These are phyloP conservation scores for Campodea augens DNA, from an alignment of 1,140 invertebrate species.

Conservation along the genomic window DNA sequence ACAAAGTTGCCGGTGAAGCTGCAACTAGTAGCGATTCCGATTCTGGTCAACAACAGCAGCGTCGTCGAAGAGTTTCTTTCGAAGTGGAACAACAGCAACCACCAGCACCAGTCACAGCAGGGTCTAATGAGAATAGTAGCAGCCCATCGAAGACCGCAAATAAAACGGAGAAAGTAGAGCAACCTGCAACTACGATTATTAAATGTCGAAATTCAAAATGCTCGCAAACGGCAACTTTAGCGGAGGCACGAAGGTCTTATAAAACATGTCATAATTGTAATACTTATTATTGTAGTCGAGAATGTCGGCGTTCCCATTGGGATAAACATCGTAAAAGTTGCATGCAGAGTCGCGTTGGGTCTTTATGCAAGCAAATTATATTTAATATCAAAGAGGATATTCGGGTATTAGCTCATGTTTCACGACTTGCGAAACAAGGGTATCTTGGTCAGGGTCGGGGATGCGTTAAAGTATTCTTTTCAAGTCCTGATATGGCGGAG, in stretches of 20 bases:
- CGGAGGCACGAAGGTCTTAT: conserved; percentile 49
- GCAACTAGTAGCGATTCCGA: conserved; percentile 7
- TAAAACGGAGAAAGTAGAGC: too few species aligned
- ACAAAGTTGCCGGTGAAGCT: conserved; percentile 1
- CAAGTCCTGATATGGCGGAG: conserved; percentile 60
- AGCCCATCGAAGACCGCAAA: too few species aligned
- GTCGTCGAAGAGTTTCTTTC: conserved; percentile 26
- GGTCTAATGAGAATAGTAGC: too few species aligned
- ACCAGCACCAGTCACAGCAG: conserved; percentile 10
- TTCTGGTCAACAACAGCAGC: conserved; percentile 16
- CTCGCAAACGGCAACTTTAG: conserved; percentile 31
- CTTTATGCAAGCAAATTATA: conserved; percentile 72
- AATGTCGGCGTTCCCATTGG: conserved; percentile 72
- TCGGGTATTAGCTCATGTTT: conserved; percentile 54
- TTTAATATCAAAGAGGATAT: conserved; percentile 63
- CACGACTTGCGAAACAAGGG: conserved; percentile 55
- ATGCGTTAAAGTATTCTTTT: conserved; percentile 76
- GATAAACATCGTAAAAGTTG: conserved; percentile 77
- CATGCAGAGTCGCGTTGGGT: conserved; percentile 64
- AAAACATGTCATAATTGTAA: conserved; percentile 87
- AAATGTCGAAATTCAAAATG: conserved; percentile 65
- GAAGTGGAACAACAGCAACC: conserved; percentile 19
- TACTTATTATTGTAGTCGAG: conserved; percentile 64
- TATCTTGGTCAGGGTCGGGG: conserved; percentile 67
- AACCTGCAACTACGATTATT: too few species aligned